Evolutionary conservation across 2,888 invertebrate species (phyloP).

Genomic region (Mythimna lalbum): DNA sequence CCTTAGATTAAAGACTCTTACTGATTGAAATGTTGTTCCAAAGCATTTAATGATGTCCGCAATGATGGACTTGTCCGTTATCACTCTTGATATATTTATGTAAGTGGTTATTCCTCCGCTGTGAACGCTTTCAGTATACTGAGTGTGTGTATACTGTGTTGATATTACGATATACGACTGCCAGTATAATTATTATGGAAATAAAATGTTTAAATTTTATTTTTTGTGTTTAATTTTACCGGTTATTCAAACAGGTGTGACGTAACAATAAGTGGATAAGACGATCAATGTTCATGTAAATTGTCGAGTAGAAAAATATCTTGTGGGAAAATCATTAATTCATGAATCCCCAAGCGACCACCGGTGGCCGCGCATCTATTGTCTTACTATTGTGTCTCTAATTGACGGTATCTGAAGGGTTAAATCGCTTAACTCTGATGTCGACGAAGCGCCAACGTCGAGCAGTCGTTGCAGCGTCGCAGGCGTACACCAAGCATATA

Average conservation of each 20-base stretch:
- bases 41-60: conserved; percentile 78
- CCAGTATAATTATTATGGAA: conserved; percentile 64
- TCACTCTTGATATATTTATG: conserved; percentile 66
- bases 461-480: too few relatives aligned
- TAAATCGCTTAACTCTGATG: too few relatives aligned
- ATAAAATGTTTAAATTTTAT: conserved; percentile 57
- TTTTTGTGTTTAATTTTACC: conserved; percentile 38
- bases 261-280: too few relatives aligned
- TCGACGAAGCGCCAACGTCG: too few relatives aligned
- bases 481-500: too few relatives aligned
- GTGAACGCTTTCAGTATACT: conserved; percentile 52
- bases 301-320: too few relatives aligned
- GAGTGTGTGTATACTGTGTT: conserved; percentile 60
- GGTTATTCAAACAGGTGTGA: neutral
- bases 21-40: conserved; percentile 69
- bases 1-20: conserved; percentile 52
- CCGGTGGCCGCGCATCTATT: too few relatives aligned
- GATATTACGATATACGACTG: conserved; percentile 69
- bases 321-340: too few relatives aligned
- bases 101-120: conserved; percentile 50
- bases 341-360: too few relatives aligned
- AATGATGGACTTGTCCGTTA: conserved; percentile 52
- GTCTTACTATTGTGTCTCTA: too few relatives aligned
- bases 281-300: too few relatives aligned
- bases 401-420: too few relatives aligned